Percentiles rank a stretch among this genome's conserved stretches.
Evolutionary conservation across 2,888 invertebrate species (phyloP).

Genomic region (Cancer borealis): DNA sequence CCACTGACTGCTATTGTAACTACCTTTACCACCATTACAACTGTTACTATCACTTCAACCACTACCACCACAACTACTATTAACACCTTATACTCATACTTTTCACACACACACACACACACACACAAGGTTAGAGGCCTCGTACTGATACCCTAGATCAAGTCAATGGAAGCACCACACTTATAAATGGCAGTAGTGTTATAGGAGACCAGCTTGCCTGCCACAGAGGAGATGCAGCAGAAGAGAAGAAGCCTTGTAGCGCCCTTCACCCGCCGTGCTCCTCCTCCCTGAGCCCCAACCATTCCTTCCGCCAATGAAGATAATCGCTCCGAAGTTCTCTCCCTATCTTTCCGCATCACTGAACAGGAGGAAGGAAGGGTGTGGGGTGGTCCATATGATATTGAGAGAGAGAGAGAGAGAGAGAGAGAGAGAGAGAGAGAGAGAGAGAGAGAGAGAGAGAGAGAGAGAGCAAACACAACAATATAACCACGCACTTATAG

Average conservation of each 20-base stretch:
- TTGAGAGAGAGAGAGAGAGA: conserved; percentile 12
- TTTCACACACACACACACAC: conserved; percentile 18
- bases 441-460: not conserved
- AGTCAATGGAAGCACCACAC: not conserved
- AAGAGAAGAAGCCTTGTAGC: not conserved
- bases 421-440: conserved; percentile 11
- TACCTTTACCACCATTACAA: not conserved
- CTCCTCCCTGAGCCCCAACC: not conserved
- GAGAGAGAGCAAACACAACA: not conserved
- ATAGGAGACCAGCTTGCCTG: not conserved
- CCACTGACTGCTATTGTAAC: not conserved
- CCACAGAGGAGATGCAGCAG: not conserved
- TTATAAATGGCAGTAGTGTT: not conserved
- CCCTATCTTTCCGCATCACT: conserved; percentile 51
- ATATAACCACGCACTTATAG: not conserved
- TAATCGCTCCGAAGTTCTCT: conserved; percentile 54
- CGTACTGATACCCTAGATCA: not conserved
- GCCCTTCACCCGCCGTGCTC: not conserved
- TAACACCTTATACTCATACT: not conserved
- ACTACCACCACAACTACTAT: not conserved
- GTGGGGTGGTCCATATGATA: not conserved
- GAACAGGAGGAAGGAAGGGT: not conserved
- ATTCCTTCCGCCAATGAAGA: conserved; percentile 60
- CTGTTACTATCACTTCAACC: not conserved
- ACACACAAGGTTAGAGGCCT: not conserved